Evolutionary conservation across 2,888 invertebrate genomes (phyloP), one percentile per base, ranked within the genome.

Genomic region (Rapana venosa): DNA sequence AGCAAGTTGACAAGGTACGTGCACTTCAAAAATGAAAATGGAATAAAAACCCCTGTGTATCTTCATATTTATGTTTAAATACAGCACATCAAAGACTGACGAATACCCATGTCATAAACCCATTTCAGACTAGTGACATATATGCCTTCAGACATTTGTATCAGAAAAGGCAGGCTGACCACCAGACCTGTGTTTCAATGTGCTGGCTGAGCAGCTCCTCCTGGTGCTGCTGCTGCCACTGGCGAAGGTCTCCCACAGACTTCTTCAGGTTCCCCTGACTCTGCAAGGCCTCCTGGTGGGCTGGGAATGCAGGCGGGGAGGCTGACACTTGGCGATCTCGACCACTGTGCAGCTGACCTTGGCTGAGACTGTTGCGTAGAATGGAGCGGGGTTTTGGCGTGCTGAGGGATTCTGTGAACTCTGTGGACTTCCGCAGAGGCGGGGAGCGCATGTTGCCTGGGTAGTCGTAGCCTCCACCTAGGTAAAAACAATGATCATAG

Each of bases 181-280:
- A 2, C 47, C 47, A 32, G 88, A 93, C 93, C 93, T 93, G 91
- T 8, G 93, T 90, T 79, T 93, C 93, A 6, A 92, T 85, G 32
- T 94, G 93, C 87, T 93, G 93, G 81, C 91, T 92, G 58, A 91
- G 86, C 81, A 94, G 91, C 81, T 93, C 91, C 30, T 94, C 92
- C 85, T 93, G 93, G 83, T 95, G 95, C 66, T 92, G 92, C 89
- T 94, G 94, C 91, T 95, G 95, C 95, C 95, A 95, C 56, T 93
- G 93, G 1, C 94, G 92, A 77, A 95, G 90, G 89, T 94, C 94
- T 13, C 90, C 92, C n/a, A 90, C 90, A 20, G 89, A 77, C 15
- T 90, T 90, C 58, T 92, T 91, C 70, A 85, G 70, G 58, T 79
- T 87, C 66, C 83, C 87, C 58, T 81, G 87, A 22, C 84, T 66